Percentiles rank a stretch among this genome's conserved stretches.
Conservation (phyloP, 2,113 vertebrate genomes). For the Ascaphus truei region DNA sequence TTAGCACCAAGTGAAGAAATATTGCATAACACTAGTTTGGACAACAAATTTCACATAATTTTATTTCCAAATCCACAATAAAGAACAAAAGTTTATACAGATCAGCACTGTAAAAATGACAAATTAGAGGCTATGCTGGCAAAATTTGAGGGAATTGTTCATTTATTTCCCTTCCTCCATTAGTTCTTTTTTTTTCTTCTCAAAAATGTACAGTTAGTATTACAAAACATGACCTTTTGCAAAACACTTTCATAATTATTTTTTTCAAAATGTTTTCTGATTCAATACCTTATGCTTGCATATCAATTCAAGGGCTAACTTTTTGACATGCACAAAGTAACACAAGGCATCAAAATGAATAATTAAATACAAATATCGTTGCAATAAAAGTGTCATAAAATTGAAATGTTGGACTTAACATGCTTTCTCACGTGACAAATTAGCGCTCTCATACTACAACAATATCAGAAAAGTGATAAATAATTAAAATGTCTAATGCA, state of each 20-base stretch:
- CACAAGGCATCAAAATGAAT: constrained; percentile 80
- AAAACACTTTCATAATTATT: constrained; percentile 77
- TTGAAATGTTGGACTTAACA: constrained; percentile 80
- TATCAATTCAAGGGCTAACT: constrained; percentile 74
- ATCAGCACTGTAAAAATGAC: constrained; percentile 97
- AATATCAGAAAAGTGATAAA: constrained; percentile 71
- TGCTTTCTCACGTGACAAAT: constrained; percentile 79
- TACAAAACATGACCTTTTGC: constrained; percentile 87
- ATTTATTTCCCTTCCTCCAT: constrained; percentile 45
- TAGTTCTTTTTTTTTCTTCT: constrained; percentile 47
- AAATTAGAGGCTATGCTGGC: constrained; percentile 91
- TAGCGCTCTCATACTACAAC: constrained; percentile 76
- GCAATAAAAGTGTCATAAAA: constrained; percentile 82
- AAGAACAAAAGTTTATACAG: constrained; percentile 94
- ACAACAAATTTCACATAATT: constrained; percentile 84
- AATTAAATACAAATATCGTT: constrained; percentile 80
- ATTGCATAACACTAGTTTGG: constrained; percentile 67
- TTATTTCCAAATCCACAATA: constrained; percentile 82
- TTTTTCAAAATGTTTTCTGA: constrained; percentile 75
- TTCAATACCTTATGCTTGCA: constrained; percentile 78
- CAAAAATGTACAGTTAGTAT: constrained; percentile 98
- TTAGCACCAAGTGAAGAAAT: too few relatives aligned
- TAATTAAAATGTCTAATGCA: constrained; percentile 77
- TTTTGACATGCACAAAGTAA: constrained; percentile 74
- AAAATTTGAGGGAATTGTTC: constrained; percentile 74